These are phyloP conservation scores for Apostichopus parvimensis DNA, from an alignment of 35 echinoderm and acorn worm genomes.

Conservation along the genomic window DNA sequence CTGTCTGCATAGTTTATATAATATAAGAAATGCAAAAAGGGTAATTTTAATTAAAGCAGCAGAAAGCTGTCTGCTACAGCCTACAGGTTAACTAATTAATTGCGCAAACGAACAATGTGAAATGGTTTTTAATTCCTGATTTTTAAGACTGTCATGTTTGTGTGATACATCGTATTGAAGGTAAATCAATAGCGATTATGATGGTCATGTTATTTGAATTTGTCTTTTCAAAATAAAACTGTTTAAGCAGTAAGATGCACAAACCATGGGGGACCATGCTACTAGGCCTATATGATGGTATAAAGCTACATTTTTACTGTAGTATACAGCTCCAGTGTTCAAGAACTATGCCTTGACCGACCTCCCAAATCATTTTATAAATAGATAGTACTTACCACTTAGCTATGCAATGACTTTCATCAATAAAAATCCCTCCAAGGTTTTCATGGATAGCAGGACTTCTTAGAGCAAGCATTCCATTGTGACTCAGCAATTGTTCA, in stretches of 20 bases:
- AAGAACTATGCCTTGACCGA: not conserved
- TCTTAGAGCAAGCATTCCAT: not conserved
- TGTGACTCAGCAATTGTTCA: not conserved
- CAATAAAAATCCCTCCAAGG: slow-evolving; percentile 58
- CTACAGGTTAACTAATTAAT: too few relatives aligned
- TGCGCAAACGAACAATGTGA: too few relatives aligned
- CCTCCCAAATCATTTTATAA: not conserved
- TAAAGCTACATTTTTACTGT: not conserved
- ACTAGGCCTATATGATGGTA: not conserved
- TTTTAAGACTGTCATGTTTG: too few relatives aligned
- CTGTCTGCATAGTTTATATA: too few relatives aligned
- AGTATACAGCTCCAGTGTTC: not conserved
- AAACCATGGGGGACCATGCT: not conserved
- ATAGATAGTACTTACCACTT: slow-evolving; percentile 27
- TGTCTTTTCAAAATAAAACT: not conserved
- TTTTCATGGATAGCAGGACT: not conserved
- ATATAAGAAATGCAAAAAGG: too few relatives aligned
- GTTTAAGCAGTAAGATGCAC: not conserved
- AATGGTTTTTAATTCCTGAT: too few relatives aligned
- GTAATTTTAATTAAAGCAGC: too few relatives aligned
- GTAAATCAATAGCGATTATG: too few relatives aligned
- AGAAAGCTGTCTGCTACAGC: too few relatives aligned
- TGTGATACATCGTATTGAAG: too few relatives aligned
- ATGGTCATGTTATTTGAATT: too few relatives aligned
- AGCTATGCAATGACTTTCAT: slow-evolving; percentile 55